Percentiles rank a stretch among this genome's conserved stretches.
Evolutionary conservation across 1,140 invertebrate species (phyloP).

Genomic region (Bilobella aurantiaca): DNA sequence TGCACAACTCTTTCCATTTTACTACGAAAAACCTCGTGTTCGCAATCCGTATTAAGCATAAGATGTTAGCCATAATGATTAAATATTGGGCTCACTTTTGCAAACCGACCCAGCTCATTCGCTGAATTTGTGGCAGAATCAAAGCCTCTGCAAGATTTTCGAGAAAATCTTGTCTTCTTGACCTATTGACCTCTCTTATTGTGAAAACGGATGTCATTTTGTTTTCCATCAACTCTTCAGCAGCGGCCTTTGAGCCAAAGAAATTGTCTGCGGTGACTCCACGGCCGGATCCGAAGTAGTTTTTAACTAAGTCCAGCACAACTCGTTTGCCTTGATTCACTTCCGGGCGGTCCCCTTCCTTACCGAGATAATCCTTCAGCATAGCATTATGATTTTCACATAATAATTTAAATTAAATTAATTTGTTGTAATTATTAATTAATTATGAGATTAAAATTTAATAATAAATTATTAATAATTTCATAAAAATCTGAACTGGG

Average conservation of each 20-base stretch:
- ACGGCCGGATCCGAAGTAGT: constrained; percentile 36
- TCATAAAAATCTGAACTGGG: too few species aligned
- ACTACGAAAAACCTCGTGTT: too few species aligned
- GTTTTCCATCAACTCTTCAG: background rate
- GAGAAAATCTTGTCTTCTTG: too few species aligned
- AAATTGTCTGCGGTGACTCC: constrained; percentile 40
- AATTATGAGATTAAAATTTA: background rate
- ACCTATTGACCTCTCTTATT: too few species aligned
- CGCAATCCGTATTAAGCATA: too few species aligned
- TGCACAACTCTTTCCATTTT: too few species aligned
- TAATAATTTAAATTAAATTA: background rate
- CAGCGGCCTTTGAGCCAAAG: constrained; percentile 34
- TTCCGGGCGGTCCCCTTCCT: background rate
- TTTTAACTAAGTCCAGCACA: constrained; percentile 36
- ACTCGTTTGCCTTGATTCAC: constrained; percentile 22
- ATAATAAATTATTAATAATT: too few species aligned
- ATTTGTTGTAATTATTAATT: background rate
- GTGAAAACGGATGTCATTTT: background rate
- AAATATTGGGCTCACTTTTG: too few species aligned
- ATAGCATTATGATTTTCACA: background rate
- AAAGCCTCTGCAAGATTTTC: too few species aligned
- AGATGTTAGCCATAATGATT: too few species aligned
- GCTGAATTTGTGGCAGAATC: too few species aligned
- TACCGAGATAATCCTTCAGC: background rate
- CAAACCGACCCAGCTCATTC: too few species aligned